Percentiles rank a stretch among this genome's conserved stretches.
These are phyloP conservation scores for Lymantria monacha DNA, from an alignment of 2,888 invertebrate species.

Conservation along the genomic window DNA sequence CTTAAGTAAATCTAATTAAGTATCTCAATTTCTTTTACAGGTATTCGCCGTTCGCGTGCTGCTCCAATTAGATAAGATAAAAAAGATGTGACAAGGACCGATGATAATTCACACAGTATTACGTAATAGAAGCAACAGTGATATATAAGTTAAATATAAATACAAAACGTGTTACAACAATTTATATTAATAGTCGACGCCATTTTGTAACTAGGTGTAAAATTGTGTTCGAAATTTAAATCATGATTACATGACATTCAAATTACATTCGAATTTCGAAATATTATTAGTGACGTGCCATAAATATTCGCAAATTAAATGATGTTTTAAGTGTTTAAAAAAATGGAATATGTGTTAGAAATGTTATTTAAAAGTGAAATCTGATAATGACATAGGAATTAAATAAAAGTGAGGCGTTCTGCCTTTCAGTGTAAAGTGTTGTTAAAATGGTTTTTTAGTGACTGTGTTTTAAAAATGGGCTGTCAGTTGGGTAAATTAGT, in stretches of 20 bases:
- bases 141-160: constrained; percentile 9
- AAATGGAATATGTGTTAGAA: not conserved
- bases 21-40: constrained; percentile 31
- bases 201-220: constrained; percentile 3
- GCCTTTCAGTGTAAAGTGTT: constrained; percentile 12
- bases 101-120: constrained; percentile 14
- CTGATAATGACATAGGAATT: constrained; percentile 3
- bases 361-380: not conserved
- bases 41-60: constrained; percentile 22
- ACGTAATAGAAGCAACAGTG: constrained; percentile 10
- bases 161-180: not conserved
- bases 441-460: constrained; percentile 29
- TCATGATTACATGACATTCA: constrained; percentile 17
- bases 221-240: constrained; percentile 10
- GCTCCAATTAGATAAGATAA: constrained; percentile 35
- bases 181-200: constrained; percentile 1
- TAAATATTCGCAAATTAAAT: too few species aligned
- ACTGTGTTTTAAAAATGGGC: constrained; percentile 79
- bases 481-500: constrained; percentile 90
- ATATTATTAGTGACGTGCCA: constrained; percentile 9
- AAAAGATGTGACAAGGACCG: constrained; percentile 32
- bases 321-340: constrained; percentile 2
- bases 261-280: not conserved
- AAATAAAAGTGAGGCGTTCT: constrained; percentile 7
- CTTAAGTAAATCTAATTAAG: constrained; percentile 22